Base-by-base conservation (phyloP, 2,113 vertebrate genomes). In the Castor canadensis region DNA sequence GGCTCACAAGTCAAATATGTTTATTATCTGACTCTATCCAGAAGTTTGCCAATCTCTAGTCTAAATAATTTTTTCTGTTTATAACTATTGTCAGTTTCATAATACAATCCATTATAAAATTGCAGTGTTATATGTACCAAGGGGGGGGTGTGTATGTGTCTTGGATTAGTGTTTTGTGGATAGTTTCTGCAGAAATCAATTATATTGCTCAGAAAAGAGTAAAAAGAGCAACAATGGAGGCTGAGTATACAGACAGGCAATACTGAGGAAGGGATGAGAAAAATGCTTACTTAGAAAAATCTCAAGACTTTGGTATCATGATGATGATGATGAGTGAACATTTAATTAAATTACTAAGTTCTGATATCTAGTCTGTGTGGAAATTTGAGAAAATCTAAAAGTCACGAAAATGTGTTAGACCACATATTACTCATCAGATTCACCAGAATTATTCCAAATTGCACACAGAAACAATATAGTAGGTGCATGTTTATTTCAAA, bases 231-330 rank as follows among this genome's bases (percentile, higher is more conserved):
- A n/a, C 47, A 45, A 49, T 26, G 9, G 5, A 26, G 43, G 3
- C 45, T 86, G 12, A 69, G 9, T 58, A 3, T 56, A 3, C 30
- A 17, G 32, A 49, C n/a, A n/a, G n/a, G 4, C 26, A 76, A 28
- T 62, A 17, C 28, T 72, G 22, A 11, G 9, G 40, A 40, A 40
- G 6, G 30, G 15, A 90, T 76, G 38, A 47, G 35, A 40, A 89
- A 15, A 84, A 96, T 64, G 20, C 81, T 75, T 47, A 47, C n/a
- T 82, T n/a, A n/a, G 19, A 80, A 9, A 96, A 82, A 71, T 69
- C 3, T 30, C 58, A 86, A 22, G 8, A 1, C 28, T 76, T 76
- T 56, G n/a, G 67, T 6, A 49, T n/a, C n/a, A n/a, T n/a, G n/a
- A n/a, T n/a, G 43, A 49, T 69, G 32, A 62, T 82, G 32, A 49